phyloP scores from a whole-genome alignment of 2,113 vertebrate genomes.

The Megalops atlanticus region DNA sequence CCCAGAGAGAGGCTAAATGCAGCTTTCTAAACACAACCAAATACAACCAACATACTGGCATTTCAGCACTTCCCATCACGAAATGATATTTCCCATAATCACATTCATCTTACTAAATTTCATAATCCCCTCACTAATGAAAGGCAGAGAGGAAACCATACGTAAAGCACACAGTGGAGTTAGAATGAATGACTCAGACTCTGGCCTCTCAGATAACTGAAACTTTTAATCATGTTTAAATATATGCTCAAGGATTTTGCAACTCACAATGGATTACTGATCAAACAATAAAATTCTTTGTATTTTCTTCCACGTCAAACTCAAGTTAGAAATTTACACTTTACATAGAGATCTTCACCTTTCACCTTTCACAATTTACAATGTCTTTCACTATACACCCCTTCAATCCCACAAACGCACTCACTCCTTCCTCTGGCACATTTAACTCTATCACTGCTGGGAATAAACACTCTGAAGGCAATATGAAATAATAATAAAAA shows the following conservation, averaged over 20 bases:
- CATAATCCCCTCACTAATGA: neutral
- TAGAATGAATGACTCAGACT: neutral
- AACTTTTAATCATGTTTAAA: constrained; percentile 90
- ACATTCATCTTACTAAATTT: neutral
- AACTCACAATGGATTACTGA: constrained; percentile 77
- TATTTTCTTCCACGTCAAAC: constrained; percentile 34
- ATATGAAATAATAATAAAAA: neutral
- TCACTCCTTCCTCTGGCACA: no score
- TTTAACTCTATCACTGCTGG: no score
- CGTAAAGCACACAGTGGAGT: neutral
- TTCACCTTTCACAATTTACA: neutral
- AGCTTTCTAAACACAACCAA: neutral
- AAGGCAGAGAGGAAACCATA: neutral
- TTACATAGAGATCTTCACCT: neutral
- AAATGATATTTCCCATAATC: no score
- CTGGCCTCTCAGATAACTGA: neutral
- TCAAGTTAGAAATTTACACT: constrained; percentile 13
- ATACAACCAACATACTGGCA: neutral
- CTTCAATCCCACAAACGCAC: no score
- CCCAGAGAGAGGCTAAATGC: neutral
- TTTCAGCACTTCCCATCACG: neutral
- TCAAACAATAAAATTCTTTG: constrained; percentile 68
- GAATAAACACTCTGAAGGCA: no score
- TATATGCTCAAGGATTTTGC: constrained; percentile 75
- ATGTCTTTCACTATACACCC: neutral